Percentiles rank a stretch among this genome's conserved stretches.
Evolutionary conservation across 2,888 invertebrate genomes (phyloP).

Genomic region (Synanthedon myopaeformis): DNA sequence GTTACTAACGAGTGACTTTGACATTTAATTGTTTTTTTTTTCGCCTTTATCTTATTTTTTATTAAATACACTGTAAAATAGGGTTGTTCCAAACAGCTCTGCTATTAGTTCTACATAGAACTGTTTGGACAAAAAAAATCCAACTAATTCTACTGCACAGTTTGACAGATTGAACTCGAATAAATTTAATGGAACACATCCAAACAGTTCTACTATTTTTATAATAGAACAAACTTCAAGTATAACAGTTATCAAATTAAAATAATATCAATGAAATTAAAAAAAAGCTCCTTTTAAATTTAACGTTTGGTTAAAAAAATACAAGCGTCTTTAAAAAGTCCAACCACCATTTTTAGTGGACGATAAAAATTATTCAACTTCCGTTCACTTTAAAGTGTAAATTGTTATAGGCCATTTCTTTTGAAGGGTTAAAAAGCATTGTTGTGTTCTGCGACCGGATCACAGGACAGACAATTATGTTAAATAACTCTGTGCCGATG

Average conservation of each 20-base stretch:
- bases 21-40: constrained; percentile 6
- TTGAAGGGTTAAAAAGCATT: constrained; percentile 48
- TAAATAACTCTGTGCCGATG: too few relatives aligned
- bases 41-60: background rate
- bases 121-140: too few relatives aligned
- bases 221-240: too few relatives aligned
- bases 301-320: background rate
- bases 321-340: background rate
- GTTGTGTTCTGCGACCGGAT: constrained; percentile 34
- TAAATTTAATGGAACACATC: too few relatives aligned
- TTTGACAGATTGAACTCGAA: too few relatives aligned
- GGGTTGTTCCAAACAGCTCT: too few relatives aligned
- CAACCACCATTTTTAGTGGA: constrained; percentile 20
- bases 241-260: background rate
- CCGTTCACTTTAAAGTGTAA: constrained; percentile 45
- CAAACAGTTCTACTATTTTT: too few relatives aligned
- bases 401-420: constrained; percentile 43
- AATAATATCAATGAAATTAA: too few relatives aligned
- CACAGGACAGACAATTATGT: constrained; percentile 11
- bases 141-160: too few relatives aligned
- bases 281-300: background rate
- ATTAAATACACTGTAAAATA: too few relatives aligned
- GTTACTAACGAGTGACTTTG: constrained; percentile 38
- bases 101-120: too few relatives aligned
- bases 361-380: constrained; percentile 40